phyloP scores from a whole-genome alignment of 2,888 invertebrate genomes.

The Mycalesis mineus region DNA sequence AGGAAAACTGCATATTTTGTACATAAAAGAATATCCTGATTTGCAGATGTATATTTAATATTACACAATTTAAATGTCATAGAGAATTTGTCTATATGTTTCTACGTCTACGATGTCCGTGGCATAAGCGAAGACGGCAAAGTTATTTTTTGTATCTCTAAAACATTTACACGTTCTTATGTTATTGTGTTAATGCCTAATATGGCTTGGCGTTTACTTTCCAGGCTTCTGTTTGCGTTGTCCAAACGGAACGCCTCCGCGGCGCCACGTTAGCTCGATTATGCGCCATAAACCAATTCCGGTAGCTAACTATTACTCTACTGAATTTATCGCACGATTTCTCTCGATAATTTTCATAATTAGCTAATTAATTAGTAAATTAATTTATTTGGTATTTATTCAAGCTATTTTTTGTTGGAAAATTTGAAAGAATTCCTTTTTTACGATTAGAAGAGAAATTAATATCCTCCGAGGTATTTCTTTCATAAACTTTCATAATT shows the following conservation, averaged over 20 bases:
- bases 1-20: too few species aligned
- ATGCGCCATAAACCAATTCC: constrained; percentile 74
- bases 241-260: constrained; percentile 59
- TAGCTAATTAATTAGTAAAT: not conserved
- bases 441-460: too few species aligned
- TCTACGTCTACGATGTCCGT: constrained; percentile 8
- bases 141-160: not conserved
- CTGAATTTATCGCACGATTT: constrained; percentile 32
- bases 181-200: constrained; percentile 33
- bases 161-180: constrained; percentile 2
- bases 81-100: not conserved
- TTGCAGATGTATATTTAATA: too few species aligned
- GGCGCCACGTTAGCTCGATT: constrained; percentile 67
- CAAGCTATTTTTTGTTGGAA: too few species aligned
- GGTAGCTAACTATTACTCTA: constrained; percentile 70
- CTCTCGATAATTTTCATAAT: constrained; percentile 20
- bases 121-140: constrained; percentile 2
- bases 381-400: not conserved
- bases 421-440: too few species aligned
- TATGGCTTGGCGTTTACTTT: constrained; percentile 26
- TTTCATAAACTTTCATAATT: too few species aligned
- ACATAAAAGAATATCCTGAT: too few species aligned
- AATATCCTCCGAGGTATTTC: too few species aligned
- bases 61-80: too few species aligned
- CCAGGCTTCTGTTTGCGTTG: constrained; percentile 32